These are phyloP conservation scores for Mya arenaria DNA, from an alignment of 1,140 invertebrate species.

Conservation along the genomic window DNA sequence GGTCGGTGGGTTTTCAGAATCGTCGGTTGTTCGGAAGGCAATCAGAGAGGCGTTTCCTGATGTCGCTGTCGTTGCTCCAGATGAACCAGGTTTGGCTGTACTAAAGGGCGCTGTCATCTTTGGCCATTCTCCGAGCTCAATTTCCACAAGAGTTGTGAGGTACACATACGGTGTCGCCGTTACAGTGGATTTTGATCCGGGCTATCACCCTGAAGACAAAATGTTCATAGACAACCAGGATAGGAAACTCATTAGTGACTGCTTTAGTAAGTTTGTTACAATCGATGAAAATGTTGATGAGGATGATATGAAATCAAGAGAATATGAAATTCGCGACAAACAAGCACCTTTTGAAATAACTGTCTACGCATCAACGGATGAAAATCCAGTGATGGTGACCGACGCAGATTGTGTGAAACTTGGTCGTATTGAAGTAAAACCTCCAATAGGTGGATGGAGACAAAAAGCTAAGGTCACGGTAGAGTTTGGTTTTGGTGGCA, in stretches of 20 bases:
- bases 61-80: slow-evolving; percentile 53
- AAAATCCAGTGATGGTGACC: slow-evolving; percentile 52
- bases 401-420: slow-evolving; percentile 52
- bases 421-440: slow-evolving; percentile 48
- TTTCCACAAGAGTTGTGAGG: slow-evolving; percentile 43
- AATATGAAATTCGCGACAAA: slow-evolving; percentile 36
- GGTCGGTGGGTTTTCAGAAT: slow-evolving; percentile 66
- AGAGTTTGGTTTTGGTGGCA: slow-evolving; percentile 60
- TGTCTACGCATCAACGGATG: slow-evolving; percentile 47
- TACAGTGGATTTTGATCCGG: slow-evolving; percentile 36
- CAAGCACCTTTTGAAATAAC: slow-evolving; percentile 28
- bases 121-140: slow-evolving; percentile 57
- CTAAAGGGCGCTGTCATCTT: slow-evolving; percentile 65
- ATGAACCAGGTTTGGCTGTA: slow-evolving; percentile 60
- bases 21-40: slow-evolving; percentile 28
- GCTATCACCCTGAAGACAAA: slow-evolving; percentile 36
- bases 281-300: slow-evolving; percentile 35
- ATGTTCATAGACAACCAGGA: slow-evolving; percentile 41
- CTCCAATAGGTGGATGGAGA: slow-evolving; percentile 33
- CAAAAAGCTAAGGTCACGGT: slow-evolving; percentile 39
- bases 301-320: slow-evolving; percentile 35
- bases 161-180: slow-evolving; percentile 58
- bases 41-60: slow-evolving; percentile 52
- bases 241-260: slow-evolving; percentile 49
- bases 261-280: slow-evolving; percentile 56